Conservation (phyloP, 2,888 invertebrate species). For the Hypercompe scribonia region DNA sequence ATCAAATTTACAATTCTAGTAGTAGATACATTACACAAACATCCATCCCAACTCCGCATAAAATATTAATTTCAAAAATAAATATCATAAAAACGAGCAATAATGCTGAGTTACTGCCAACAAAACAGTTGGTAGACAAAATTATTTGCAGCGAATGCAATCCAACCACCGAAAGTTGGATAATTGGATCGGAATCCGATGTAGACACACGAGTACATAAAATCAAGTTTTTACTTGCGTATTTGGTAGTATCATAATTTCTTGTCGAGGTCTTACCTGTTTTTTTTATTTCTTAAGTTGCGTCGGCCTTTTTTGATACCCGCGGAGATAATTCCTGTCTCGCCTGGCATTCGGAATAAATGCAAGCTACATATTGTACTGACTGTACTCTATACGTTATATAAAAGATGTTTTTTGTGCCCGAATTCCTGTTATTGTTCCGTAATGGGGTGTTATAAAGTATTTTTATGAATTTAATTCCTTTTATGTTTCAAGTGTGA, state of each 20-base stretch:
- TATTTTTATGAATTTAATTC: conserved; percentile 65
- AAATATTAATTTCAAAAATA: background rate
- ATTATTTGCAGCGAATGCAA: conserved; percentile 59
- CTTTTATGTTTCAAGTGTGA: conserved; percentile 47
- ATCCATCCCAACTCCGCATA: background rate
- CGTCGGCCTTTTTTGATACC: conserved; percentile 75
- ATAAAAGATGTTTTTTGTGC: conserved; percentile 58
- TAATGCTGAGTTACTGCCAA: conserved; percentile 50
- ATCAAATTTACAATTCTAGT: background rate
- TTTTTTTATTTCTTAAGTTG: conserved; percentile 61
- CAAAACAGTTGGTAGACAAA: conserved; percentile 57
- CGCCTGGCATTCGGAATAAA: conserved; percentile 71
- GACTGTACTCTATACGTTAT: conserved; percentile 61
- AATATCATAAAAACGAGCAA: conserved; percentile 46
- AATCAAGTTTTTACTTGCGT: conserved; percentile 76
- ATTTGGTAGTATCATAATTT: conserved; percentile 85
- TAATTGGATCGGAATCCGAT: conserved; percentile 64
- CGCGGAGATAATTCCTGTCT: conserved; percentile 71
- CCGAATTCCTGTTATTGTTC: conserved; percentile 64
- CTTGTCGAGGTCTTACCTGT: conserved; percentile 69
- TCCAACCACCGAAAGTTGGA: conserved; percentile 56
- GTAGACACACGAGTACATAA: conserved; percentile 62
- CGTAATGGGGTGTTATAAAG: conserved; percentile 72
- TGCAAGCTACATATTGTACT: conserved; percentile 63
- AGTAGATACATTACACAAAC: too few relatives aligned